Conservation (phyloP, 2,888 invertebrate genomes). For the Actias luna region DNA sequence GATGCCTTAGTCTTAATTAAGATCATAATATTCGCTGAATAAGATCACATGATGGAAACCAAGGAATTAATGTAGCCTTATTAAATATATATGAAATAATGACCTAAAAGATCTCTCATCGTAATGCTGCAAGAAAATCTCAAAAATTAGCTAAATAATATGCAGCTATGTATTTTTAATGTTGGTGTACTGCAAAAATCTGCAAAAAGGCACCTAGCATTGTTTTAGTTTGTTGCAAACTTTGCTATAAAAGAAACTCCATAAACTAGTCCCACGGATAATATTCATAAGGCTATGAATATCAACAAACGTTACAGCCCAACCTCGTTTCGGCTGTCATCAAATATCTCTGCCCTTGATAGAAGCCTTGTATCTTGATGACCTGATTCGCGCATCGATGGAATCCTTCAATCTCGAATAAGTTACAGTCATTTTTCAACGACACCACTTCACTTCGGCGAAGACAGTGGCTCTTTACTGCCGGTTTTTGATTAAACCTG, state of each 20-base stretch:
- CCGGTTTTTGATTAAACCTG: neutral
- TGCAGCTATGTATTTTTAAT: too few species aligned
- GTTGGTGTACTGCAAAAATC: too few species aligned
- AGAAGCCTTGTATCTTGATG: neutral
- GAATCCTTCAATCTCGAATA: conserved; percentile 8
- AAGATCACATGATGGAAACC: neutral
- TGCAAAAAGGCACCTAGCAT: neutral
- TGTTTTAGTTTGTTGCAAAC: neutral
- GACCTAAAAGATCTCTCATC: too few species aligned
- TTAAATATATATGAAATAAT: too few species aligned
- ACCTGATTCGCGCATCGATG: neutral
- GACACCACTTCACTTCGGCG: neutral
- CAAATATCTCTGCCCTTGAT: neutral
- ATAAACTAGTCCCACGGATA: neutral
- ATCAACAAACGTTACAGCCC: neutral
- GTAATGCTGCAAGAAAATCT: too few species aligned
- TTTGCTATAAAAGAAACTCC: neutral
- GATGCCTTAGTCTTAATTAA: neutral
- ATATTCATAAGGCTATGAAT: neutral
- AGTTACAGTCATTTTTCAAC: conserved; percentile 5
- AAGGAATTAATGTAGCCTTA: too few species aligned
- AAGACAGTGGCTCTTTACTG: neutral
- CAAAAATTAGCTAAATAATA: too few species aligned
- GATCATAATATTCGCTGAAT: neutral
- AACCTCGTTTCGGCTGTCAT: neutral